Base-by-base conservation (phyloP, 2,888 invertebrate species). In the Diplazon laetatorius region DNA sequence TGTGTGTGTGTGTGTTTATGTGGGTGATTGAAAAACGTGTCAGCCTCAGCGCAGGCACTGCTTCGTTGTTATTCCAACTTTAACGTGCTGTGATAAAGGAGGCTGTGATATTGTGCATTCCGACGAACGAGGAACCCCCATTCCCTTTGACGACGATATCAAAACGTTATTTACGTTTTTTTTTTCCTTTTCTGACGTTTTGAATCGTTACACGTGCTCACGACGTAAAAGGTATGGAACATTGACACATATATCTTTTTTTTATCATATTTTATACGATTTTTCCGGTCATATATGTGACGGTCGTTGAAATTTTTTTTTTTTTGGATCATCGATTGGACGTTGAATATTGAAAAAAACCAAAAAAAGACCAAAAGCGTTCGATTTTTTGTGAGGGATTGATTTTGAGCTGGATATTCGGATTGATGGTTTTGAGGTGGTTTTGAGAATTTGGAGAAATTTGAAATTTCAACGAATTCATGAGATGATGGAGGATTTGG, bases 71-170 rank as follows among this genome's bases (percentile, higher is more conserved):
- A 6, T 30, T 78, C 59, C 59, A 78, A 76, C 66, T 74, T 72
- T 59, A 80, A 82, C 78, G 81, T 82, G 81, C 82, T 85, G 84
- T 83, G 85, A 84, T 85, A 85, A 83, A 83, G n/a, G n/a, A n/a
- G 73, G 63, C 84, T 84, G 84, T 84, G 86, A 85, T 83, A 84
- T 81, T 80, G 78, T 76, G 82, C 71, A 75, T 80, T 80, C 70
- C 30, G 52, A n/a, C 69, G 37, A 25, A 44, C 55, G 63, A 37
- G 14, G 69, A 44, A 35, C 48, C 52, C 18, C 20, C n/a, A n/a
- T 46, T 14, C 48, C 60, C 35, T 22, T 35, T 30, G 20, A 52
- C 46, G 46, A 69, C 46, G 44, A 59, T 50, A 10, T n/a, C n/a
- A n/a, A n/a, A n/a, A n/a, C n/a, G n/a, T n/a, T n/a, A n/a, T n/a